These are phyloP conservation scores for Lampropteryx suffumata DNA, from an alignment of 2,888 invertebrate species.

Conservation along the genomic window DNA sequence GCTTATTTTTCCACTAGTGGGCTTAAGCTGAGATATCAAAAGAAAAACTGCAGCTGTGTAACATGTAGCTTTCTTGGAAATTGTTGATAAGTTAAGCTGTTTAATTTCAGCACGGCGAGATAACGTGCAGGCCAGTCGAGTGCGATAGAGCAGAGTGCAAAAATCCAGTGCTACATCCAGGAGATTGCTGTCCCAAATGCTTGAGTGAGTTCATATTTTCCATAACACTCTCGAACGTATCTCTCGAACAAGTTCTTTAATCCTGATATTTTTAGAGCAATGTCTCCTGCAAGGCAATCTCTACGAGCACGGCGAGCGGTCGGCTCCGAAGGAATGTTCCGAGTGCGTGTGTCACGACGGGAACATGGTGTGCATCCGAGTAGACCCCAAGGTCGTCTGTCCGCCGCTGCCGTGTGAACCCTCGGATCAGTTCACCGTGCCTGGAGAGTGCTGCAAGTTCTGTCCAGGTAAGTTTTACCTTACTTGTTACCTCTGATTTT, in stretches of 20 bases:
- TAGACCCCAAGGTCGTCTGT: conserved; percentile 88
- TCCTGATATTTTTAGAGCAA: conserved; percentile 81
- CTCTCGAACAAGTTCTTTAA: too few species aligned
- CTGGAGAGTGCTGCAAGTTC: conserved; percentile 94
- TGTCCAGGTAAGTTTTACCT: conserved; percentile 89
- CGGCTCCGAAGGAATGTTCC: conserved; percentile 89
- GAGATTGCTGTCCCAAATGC: conserved; percentile 94
- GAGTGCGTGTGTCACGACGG: conserved; percentile 93
- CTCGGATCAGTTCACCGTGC: conserved; percentile 90
- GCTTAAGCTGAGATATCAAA: too few species aligned
- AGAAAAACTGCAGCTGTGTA: too few species aligned
- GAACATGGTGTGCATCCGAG: conserved; percentile 88
- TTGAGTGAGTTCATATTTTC: conserved; percentile 84
- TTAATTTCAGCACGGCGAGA: conserved; percentile 88
- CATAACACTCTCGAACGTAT: too few species aligned
- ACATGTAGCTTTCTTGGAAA: too few species aligned
- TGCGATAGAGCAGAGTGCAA: conserved; percentile 91
- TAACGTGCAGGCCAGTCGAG: conserved; percentile 91
- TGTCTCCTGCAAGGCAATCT: conserved; percentile 86
- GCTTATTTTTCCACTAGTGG: too few species aligned
- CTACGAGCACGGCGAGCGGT: conserved; percentile 91
- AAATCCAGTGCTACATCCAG: conserved; percentile 89
- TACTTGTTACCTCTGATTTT: too few species aligned
- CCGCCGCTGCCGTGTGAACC: conserved; percentile 90
- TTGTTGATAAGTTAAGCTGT: background rate